Evolutionary conservation across 2,113 vertebrate species (phyloP).

Genomic region (Melanocharis versteri): DNA sequence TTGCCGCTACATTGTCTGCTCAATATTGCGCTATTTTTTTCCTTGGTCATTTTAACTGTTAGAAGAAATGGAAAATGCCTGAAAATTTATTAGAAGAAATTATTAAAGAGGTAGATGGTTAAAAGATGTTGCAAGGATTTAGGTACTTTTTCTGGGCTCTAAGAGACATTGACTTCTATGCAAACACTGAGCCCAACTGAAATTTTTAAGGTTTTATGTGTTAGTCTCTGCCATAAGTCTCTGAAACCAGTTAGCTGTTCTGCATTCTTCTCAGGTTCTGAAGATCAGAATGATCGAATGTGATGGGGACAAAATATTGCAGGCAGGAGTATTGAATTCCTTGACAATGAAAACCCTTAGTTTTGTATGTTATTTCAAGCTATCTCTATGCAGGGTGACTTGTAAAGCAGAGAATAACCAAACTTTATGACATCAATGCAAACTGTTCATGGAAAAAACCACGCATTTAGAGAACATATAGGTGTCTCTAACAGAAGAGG

Average conservation of each 20-base stretch:
- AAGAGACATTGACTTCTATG: background rate
- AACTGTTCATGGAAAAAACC: background rate
- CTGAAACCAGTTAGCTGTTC: background rate
- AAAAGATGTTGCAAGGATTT: background rate
- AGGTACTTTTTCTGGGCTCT: background rate
- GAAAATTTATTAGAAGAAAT: background rate
- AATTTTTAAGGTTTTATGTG: background rate
- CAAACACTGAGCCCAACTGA: background rate
- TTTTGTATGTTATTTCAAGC: background rate
- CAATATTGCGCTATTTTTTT: background rate
- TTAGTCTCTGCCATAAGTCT: background rate
- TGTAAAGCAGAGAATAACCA: background rate
- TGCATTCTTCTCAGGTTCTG: background rate
- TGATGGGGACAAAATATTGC: background rate
- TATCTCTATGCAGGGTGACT: background rate
- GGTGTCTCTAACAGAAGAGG: background rate
- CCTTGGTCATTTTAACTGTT: background rate
- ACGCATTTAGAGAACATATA: background rate
- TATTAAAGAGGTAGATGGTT: background rate
- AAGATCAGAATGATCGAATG: background rate
- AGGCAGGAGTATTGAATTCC: background rate
- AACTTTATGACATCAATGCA: background rate
- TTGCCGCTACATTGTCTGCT: background rate
- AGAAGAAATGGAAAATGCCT: background rate
- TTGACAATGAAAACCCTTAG: background rate